These are phyloP conservation scores for Promerops cafer DNA, from an alignment of 2,113 vertebrate species.

Conservation along the genomic window DNA sequence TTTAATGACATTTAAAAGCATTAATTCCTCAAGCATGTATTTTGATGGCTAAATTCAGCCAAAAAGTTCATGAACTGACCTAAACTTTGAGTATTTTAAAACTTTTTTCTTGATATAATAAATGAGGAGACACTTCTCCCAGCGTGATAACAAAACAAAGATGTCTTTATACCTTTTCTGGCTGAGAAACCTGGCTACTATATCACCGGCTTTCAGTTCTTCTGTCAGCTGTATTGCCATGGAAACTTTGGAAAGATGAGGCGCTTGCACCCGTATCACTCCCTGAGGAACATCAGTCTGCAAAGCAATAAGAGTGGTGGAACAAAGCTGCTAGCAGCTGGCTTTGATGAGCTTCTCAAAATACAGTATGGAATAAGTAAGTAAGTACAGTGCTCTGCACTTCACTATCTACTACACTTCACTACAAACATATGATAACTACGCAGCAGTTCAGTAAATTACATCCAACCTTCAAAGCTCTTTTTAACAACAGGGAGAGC, in stretches of 20 bases:
- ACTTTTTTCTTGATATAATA: background rate
- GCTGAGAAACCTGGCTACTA: constrained; percentile 90
- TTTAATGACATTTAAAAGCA: background rate
- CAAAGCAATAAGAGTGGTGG: constrained; percentile 70
- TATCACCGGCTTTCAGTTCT: constrained; percentile 87
- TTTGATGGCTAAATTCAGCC: background rate
- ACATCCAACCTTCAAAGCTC: constrained; percentile 50
- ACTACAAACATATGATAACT: constrained; percentile 58
- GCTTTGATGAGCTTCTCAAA: constrained; percentile 42
- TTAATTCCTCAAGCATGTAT: background rate
- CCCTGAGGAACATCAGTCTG: constrained; percentile 82
- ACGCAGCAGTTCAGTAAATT: constrained; percentile 60
- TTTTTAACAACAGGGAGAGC: constrained; percentile 52
- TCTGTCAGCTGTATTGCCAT: constrained; percentile 95
- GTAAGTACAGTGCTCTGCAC: constrained; percentile 28
- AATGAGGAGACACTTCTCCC: background rate
- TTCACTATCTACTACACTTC: constrained; percentile 34
- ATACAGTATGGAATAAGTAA: constrained; percentile 32
- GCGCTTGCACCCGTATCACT: constrained; percentile 92
- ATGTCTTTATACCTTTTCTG: constrained; percentile 81
- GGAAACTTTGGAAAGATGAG: constrained; percentile 93
- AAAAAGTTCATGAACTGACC: background rate
- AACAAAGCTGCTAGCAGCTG: constrained; percentile 67
- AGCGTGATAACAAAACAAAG: background rate
- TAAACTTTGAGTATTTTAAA: background rate